phyloP scores from a whole-genome alignment of 2,113 vertebrate species.

The Cathartes aura region DNA sequence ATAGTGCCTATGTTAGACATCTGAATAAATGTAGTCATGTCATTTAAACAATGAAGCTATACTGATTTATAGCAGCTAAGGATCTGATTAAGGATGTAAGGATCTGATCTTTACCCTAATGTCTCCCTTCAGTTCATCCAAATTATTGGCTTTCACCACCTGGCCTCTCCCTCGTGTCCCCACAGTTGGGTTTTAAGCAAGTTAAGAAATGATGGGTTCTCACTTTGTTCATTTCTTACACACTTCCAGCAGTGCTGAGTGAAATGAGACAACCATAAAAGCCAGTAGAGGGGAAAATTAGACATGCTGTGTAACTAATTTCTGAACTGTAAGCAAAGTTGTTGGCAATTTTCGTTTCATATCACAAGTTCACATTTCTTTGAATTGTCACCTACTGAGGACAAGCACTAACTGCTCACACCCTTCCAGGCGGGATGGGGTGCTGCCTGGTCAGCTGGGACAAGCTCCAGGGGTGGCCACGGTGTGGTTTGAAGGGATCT shows the following conservation, averaged over 20 bases:
- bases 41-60: background rate
- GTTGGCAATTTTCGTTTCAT: background rate
- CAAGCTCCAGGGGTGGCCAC: background rate
- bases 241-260: background rate
- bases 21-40: background rate
- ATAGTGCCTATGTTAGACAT: background rate
- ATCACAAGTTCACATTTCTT: background rate
- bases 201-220: background rate
- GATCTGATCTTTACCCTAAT: background rate
- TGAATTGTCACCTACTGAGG: background rate
- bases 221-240: slow-evolving; percentile 5
- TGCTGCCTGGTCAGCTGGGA: background rate
- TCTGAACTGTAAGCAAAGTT: slow-evolving; percentile 34
- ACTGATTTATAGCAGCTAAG: background rate
- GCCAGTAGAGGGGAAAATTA: slow-evolving; percentile 32
- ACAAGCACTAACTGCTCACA: background rate
- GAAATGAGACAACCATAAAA: slow-evolving; percentile 9
- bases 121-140: background rate
- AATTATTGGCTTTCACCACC: background rate
- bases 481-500: background rate
- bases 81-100: background rate
- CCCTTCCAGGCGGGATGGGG: background rate
- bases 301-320: slow-evolving; percentile 38
- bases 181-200: background rate
- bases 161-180: background rate